Percentiles rank a stretch among this genome's conserved stretches.
These are phyloP conservation scores for Aphelenchoides fujianensis DNA, from an alignment of 1,140 invertebrate species.

Conservation along the genomic window DNA sequence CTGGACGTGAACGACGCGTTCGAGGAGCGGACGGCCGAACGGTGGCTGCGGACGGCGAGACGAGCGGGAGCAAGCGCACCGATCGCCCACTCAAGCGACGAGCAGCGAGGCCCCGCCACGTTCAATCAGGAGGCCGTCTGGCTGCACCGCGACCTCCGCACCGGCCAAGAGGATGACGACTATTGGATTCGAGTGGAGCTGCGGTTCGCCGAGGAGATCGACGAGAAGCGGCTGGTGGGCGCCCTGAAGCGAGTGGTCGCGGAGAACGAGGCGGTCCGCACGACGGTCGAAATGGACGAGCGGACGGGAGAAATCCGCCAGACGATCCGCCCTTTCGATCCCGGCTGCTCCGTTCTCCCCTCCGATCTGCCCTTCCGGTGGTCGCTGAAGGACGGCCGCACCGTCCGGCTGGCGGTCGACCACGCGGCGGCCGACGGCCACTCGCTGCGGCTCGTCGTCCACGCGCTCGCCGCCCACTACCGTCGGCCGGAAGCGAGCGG, in stretches of 20 bases:
- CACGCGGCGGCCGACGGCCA: constrained; percentile 34
- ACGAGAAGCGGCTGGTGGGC: constrained; percentile 12
- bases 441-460: constrained; percentile 20
- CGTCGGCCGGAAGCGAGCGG: not conserved
- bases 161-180: constrained; percentile 2
- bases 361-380: not conserved
- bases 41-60: constrained; percentile 6
- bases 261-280: constrained; percentile 5
- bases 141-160: constrained; percentile 12
- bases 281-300: constrained; percentile 14
- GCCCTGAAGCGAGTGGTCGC: constrained; percentile 17
- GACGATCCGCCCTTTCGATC: not conserved
- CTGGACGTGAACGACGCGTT: not conserved
- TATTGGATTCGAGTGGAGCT: constrained; percentile 9
- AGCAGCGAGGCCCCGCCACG: not conserved
- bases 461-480: constrained; percentile 7
- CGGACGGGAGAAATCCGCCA: constrained; percentile 6
- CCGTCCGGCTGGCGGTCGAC: constrained; percentile 12
- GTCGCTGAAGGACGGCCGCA: not conserved
- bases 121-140: constrained; percentile 32
- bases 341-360: too few species aligned
- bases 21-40: not conserved
- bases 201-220: constrained; percentile 20
- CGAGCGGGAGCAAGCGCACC: not conserved
- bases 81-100: too few species aligned